Evolutionary conservation across 2,797 vertebrate species (phyloP).

Genomic region (Lutjanus argentimaculatus): DNA sequence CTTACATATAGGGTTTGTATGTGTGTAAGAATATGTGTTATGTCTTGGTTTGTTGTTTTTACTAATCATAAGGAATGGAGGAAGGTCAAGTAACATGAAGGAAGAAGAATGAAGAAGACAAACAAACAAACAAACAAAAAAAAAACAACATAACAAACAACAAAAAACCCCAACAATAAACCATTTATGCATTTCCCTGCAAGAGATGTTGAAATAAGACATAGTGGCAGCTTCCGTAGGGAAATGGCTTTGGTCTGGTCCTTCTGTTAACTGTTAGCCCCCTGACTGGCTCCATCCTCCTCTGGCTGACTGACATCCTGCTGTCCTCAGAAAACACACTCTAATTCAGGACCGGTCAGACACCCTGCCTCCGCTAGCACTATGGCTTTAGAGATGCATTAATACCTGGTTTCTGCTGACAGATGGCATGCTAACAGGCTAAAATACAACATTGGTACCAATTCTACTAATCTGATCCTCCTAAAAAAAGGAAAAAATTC

Average conservation of each 20-base stretch:
- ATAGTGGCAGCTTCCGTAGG: slow-evolving; percentile 11
- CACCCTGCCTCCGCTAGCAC: background rate
- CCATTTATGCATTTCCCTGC: background rate
- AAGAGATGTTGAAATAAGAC: slow-evolving; percentile 19
- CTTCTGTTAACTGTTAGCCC: slow-evolving; percentile 7
- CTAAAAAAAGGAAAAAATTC: background rate
- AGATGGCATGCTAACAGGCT: slow-evolving; percentile 5
- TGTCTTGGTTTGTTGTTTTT: slow-evolving; percentile 22
- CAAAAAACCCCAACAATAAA: background rate
- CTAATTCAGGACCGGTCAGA: slow-evolving; percentile 3
- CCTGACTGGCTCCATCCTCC: slow-evolving; percentile 6
- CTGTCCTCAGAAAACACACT: slow-evolving; percentile 21
- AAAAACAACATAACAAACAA: no score
- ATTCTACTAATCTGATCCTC: background rate
- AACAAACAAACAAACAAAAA: no score
- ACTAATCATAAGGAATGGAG: background rate
- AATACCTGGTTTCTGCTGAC: slow-evolving; percentile 13
- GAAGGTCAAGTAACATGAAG: background rate
- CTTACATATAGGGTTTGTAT: background rate
- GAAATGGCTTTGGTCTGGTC: slow-evolving; percentile 13
- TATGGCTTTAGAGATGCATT: slow-evolving; percentile 11
- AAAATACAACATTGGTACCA: background rate
- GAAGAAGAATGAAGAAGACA: background rate
- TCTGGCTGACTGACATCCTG: slow-evolving; percentile 25
- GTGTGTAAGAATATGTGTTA: background rate